Conservation (phyloP, 2,797 vertebrate genomes). For the Chiloscyllium punctatum region DNA sequence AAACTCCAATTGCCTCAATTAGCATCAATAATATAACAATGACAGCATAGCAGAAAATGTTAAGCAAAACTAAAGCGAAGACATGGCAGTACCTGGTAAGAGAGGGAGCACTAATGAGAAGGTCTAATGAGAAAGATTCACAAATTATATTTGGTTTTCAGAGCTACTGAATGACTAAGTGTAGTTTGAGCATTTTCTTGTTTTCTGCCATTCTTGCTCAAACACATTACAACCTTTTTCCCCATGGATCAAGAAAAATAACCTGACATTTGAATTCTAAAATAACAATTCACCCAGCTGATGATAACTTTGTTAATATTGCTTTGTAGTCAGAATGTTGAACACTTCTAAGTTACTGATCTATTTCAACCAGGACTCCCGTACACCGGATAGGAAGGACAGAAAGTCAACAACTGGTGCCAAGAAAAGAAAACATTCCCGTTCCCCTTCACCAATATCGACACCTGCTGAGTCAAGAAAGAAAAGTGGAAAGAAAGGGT, state of each 20-base stretch:
- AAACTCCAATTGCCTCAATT: neutral
- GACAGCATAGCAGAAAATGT: neutral
- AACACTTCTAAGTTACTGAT: neutral
- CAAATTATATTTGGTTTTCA: neutral
- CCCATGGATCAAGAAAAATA: too few species aligned
- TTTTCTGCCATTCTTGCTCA: neutral
- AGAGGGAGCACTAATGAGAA: neutral
- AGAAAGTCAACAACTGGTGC: constrained; percentile 78
- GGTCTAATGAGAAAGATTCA: neutral
- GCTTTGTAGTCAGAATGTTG: neutral
- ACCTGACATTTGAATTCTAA: neutral
- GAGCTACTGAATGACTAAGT: neutral
- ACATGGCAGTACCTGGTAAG: neutral
- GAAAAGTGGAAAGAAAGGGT: constrained; percentile 93
- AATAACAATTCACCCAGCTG: neutral
- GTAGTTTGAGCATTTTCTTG: neutral
- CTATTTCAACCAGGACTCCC: constrained; percentile 67
- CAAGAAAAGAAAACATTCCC: constrained; percentile 90
- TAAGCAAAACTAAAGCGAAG: neutral
- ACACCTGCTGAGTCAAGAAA: constrained; percentile 83
- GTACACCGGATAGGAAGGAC: constrained; percentile 93
- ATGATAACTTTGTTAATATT: too few species aligned
- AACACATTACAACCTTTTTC: neutral
- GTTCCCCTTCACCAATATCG: constrained; percentile 74
- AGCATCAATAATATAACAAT: neutral